Evolutionary conservation across 1,140 invertebrate species (phyloP), one percentile per base, ranked within the genome.

Genomic region (Rhizoglyphus robini): DNA sequence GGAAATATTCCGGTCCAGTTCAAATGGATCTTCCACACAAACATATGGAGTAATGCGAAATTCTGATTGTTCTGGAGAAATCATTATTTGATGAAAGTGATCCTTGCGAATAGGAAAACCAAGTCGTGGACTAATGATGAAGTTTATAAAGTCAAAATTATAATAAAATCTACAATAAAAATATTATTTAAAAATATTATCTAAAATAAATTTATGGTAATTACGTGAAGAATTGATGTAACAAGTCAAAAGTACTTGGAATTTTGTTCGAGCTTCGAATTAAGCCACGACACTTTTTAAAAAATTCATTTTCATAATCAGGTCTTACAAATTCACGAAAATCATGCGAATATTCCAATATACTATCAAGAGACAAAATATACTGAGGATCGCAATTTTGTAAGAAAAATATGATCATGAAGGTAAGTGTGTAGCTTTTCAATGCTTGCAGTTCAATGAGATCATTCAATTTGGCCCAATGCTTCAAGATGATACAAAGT

Each of bases 71-170:
- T 27, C 13, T 38, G 2, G 3, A 38, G 3, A 34, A 11, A 38
- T 60, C 58, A 27, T 29, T 60, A n/a, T n/a, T n/a, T n/a, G n/a
- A n/a, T n/a, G n/a, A 34, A 60, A 60, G 13, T 60, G 15, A 60
- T 60, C 27, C 58, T 60, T 60, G n/a, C 58, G 58, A 34, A 60
- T 46, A 4, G 58, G 32, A 32, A 11, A 32, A 27, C 58, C 58
- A 3, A 60, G 29, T n/a, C 30, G 27, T 1, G 38, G 3, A 30
- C 15, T 20, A 29, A 60, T 60, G 2, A 60, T 32, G 36, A 60
- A 60, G 2, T 60, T 15, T n/a, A 29, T 29, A 46, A 23, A 60
- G 36, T 60, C 58, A 32, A 60, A 60, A 23, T 34, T 3, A 3
- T 13, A 1, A 46, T 60, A 60, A 46, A 60, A 60, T 2, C 2